phyloP scores from a whole-genome alignment of 92 coral and sea anemone genomes.

The Siderastrea radians region DNA sequence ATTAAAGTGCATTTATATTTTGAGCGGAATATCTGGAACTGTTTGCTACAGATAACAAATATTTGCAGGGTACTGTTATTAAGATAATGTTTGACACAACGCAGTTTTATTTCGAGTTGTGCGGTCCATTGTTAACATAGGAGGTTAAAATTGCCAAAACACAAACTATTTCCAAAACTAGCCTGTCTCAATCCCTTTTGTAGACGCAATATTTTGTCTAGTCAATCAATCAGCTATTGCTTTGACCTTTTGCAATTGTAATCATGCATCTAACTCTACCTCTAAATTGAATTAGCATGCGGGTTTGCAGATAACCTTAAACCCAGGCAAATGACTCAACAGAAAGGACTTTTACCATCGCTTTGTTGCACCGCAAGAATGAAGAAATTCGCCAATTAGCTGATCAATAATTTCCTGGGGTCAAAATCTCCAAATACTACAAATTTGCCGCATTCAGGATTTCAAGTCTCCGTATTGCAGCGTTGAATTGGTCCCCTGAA shows the following conservation, averaged over 20 bases:
- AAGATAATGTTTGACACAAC: not conserved
- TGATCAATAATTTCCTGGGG: not conserved
- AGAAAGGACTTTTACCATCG: not conserved
- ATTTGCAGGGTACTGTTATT: not conserved
- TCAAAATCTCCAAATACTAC: constrained; percentile 9
- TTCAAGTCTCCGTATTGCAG: no score
- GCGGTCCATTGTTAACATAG: not conserved
- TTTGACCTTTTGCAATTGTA: not conserved
- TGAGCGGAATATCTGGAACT: not conserved
- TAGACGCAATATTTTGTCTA: not conserved
- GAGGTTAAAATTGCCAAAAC: not conserved
- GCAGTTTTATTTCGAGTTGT: not conserved
- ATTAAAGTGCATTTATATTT: not conserved
- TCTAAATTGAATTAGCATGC: not conserved
- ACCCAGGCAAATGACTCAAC: not conserved
- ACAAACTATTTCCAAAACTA: not conserved
- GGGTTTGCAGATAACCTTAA: not conserved
- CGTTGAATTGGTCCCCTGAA: no score
- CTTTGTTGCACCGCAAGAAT: constrained; percentile 5
- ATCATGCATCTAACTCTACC: not conserved
- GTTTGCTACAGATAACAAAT: constrained; percentile 2
- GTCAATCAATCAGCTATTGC: not conserved
- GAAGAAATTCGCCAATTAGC: constrained; percentile 5
- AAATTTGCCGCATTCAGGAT: constrained; percentile 11
- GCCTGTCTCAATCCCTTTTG: not conserved